Evolutionary conservation across 2,888 invertebrate species (phyloP).

Genomic region (Cantharis lateralis): DNA sequence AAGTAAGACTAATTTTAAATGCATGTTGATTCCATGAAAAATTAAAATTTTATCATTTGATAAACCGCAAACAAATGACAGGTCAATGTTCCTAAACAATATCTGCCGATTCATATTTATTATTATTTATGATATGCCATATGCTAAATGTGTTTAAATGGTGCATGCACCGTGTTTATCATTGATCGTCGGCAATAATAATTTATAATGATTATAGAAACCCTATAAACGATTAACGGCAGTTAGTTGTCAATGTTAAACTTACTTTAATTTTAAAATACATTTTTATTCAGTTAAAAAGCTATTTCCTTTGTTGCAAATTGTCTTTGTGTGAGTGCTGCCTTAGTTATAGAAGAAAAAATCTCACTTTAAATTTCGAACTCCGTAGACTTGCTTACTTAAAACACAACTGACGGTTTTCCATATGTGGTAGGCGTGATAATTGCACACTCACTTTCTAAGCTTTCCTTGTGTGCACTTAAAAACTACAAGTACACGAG

Average conservation of each 20-base stretch:
- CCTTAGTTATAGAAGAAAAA: neutral
- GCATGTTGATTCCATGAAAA: neutral
- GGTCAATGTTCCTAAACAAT: conserved; percentile 23
- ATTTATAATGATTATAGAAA: conserved; percentile 29
- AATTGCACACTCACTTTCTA: no score
- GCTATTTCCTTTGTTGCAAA: neutral
- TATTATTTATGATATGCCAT: conserved; percentile 29
- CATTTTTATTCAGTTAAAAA: neutral
- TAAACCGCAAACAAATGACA: conserved; percentile 16
- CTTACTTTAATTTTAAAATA: neutral
- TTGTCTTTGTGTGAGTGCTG: neutral
- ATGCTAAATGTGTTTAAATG: conserved; percentile 24
- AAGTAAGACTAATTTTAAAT: neutral
- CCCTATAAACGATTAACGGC: conserved; percentile 4
- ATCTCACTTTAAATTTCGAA: neutral
- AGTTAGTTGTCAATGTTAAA: neutral
- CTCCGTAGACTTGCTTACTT: neutral
- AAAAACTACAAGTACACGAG: no score
- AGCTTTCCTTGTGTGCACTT: no score
- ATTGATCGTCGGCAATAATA: conserved; percentile 34
- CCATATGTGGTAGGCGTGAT: no score
- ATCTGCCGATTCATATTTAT: conserved; percentile 22
- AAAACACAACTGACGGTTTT: no score
- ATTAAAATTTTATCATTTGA: neutral
- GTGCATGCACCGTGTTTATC: conserved; percentile 31